Base-by-base conservation (phyloP, 2,888 invertebrate species). In the Drosophila subsilvestris region DNA sequence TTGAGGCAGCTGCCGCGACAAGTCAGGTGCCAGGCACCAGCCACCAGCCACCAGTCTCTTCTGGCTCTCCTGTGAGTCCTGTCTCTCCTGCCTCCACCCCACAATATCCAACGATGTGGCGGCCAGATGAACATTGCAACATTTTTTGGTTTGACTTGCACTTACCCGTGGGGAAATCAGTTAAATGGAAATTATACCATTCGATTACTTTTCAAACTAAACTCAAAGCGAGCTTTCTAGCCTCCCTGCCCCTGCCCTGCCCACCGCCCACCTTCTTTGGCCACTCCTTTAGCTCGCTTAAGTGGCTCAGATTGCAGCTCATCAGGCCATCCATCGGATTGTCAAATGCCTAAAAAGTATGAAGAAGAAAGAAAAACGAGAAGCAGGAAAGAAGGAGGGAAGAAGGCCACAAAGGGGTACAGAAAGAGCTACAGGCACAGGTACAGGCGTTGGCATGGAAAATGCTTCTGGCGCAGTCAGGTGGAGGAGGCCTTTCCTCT, bases 111-210 rank as follows among this genome's bases (percentile, higher is more conserved):
- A 45, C 47, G 43, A 48, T 17, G 51, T 66, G 51, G 47, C 12
- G 43, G 63, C 53, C 42, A 58, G 78, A 86, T 83, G 78, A 86
- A 80, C 82, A 81, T 81, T 82, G 82, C 82, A 85, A 74, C 73
- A 70, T 25, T 73, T 81, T 76, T 66, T 70, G 65, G 75, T 42
- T 82, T 83, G 85, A 74, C 78, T 74, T 74, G 80, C 76, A 78
- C 67, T 74, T 51, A 32, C 78, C 76, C 88, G 63, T 88, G 85
- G 85, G 27, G 85, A 85, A 85, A 85, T 85, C 87, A 85, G 85
- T 88, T 85, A 83, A 88, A 85, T 85, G 85, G 85, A 85, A 86
- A 85, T 85, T 85, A 85, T 80, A 85, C 80, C 88, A 85, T 85
- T 88, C 85, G 85, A 86, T 85, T 85, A 86, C 88, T 83, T 88